phyloP scores from a whole-genome alignment of 2,113 vertebrate genomes.

The Montifringilla adamsi region DNA sequence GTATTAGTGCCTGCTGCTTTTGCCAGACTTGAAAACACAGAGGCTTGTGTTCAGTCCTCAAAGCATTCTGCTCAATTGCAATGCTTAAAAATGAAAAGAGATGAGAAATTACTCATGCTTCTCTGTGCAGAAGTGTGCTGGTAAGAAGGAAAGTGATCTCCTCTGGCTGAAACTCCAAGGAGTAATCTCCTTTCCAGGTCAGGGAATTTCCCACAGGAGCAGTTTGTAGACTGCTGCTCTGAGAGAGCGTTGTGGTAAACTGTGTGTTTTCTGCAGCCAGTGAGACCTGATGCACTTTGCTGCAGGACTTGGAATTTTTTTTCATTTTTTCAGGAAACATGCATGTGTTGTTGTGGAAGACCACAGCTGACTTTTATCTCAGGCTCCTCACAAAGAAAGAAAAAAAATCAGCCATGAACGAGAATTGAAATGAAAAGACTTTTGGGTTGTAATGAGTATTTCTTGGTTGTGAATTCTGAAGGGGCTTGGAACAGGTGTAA shows the following conservation, averaged over 20 bases:
- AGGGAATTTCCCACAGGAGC: background rate
- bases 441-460: background rate
- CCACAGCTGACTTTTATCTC: background rate
- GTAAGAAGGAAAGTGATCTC: background rate
- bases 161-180: background rate
- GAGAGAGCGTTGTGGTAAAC: fast-evolving
- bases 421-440: background rate
- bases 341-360: background rate
- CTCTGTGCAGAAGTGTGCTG: background rate
- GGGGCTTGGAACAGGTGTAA: background rate
- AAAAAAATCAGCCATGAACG: background rate
- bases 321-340: background rate
- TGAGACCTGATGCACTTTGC: background rate
- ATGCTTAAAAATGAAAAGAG: background rate
- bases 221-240: background rate
- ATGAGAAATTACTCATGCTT: background rate
- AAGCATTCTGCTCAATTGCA: background rate
- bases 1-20: background rate
- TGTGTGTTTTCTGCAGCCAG: background rate
- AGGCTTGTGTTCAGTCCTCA: background rate
- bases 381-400: background rate
- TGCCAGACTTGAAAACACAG: background rate
- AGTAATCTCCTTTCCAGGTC: background rate
- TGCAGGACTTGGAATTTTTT: background rate
- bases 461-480: background rate